These are phyloP conservation scores for Brotula barbata DNA, from an alignment of 2,797 vertebrate genomes.

Conservation along the genomic window DNA sequence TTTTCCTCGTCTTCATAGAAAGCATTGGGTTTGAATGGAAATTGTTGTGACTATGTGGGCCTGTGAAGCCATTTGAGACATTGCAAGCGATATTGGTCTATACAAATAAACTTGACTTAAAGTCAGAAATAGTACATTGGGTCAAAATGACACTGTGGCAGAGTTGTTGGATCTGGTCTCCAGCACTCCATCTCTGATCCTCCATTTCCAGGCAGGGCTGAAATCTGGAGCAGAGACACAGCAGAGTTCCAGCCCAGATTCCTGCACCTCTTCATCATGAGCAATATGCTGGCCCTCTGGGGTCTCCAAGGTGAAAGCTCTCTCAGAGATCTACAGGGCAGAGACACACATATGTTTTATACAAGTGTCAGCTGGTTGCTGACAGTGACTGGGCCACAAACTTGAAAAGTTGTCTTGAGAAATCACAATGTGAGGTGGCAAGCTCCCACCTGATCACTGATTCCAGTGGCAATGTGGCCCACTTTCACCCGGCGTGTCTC, in stretches of 20 bases:
- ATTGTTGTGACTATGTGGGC: no score
- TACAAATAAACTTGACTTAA: no score
- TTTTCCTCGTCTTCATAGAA: no score
- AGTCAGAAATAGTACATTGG: no score
- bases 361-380: neutral
- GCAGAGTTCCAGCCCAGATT: constrained; percentile 87
- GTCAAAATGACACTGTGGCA: neutral
- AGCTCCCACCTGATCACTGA: constrained; percentile 92
- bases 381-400: neutral
- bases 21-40: no score
- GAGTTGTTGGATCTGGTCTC: constrained; percentile 73
- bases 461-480: constrained; percentile 92
- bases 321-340: constrained; percentile 84
- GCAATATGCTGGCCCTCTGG: constrained; percentile 82
- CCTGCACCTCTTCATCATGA: constrained; percentile 87
- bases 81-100: no score
- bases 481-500: constrained; percentile 91
- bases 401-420: neutral
- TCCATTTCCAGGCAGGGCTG: constrained; percentile 87
- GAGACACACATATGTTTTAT: neutral
- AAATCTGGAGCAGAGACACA: constrained; percentile 88
- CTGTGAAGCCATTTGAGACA: no score
- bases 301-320: constrained; percentile 90
- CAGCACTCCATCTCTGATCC: constrained; percentile 87
- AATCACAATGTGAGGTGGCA: neutral